These are phyloP conservation scores for Epinotia bilunana DNA, from an alignment of 2,888 invertebrate genomes.

Conservation along the genomic window DNA sequence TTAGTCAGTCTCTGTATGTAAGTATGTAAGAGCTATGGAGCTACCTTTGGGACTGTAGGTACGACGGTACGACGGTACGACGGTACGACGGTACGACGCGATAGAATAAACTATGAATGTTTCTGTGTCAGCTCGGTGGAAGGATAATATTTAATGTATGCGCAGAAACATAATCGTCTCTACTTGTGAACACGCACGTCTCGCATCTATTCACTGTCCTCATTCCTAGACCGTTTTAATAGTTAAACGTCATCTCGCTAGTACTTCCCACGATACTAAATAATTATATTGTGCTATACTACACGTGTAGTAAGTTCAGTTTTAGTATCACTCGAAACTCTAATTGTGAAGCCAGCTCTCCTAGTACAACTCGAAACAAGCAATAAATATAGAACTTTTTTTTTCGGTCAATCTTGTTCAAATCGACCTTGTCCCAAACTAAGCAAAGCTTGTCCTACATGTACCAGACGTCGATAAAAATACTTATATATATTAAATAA, in stretches of 20 bases:
- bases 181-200: conserved; percentile 25
- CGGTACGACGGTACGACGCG: too few species aligned
- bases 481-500: too few species aligned
- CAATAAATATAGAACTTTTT: too few species aligned
- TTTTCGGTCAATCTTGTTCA: too few species aligned
- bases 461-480: too few species aligned
- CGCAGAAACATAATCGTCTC: conserved; percentile 21
- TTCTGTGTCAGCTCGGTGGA: conserved; percentile 7
- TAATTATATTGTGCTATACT: not conserved
- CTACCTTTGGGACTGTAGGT: not conserved
- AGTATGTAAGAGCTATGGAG: not conserved
- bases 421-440: too few species aligned
- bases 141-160: conserved; percentile 31
- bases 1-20: not conserved
- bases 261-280: not conserved
- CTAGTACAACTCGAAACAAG: not conserved
- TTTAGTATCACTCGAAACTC: not conserved
- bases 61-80: too few species aligned
- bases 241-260: not conserved
- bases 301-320: not conserved
- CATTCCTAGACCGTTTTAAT: conserved; percentile 13
- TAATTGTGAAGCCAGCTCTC: not conserved
- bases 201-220: conserved; percentile 47
- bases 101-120: conserved; percentile 14
- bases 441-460: too few species aligned